Percentiles rank a stretch among this genome's conserved stretches.
Conservation (phyloP, 1,140 invertebrate genomes). For the Psix sp. region DNA sequence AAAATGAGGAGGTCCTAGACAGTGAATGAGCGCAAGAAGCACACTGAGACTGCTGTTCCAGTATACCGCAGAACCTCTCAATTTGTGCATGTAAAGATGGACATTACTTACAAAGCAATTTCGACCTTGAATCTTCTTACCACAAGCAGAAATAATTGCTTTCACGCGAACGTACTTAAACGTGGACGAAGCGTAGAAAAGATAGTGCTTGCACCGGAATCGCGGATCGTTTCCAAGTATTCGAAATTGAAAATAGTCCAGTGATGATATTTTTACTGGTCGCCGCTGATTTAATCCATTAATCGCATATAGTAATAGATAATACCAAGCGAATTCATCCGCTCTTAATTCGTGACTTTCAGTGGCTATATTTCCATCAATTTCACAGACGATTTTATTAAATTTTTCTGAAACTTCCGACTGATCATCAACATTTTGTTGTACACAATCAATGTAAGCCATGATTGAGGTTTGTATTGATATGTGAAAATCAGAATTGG, state of each 20-base stretch:
- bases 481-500: not conserved
- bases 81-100: conserved; percentile 59
- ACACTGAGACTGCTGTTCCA: conserved; percentile 60
- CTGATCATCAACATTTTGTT: conserved; percentile 65
- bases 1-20: conserved; percentile 60
- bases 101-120: conserved; percentile 44
- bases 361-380: conserved; percentile 66
- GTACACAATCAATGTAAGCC: conserved; percentile 59
- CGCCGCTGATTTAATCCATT: conserved; percentile 67
- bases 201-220: conserved; percentile 70
- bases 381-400: conserved; percentile 65
- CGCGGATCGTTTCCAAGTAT: conserved; percentile 65
- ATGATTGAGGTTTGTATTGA: conserved; percentile 62
- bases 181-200: conserved; percentile 71
- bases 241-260: conserved; percentile 71
- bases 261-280: conserved; percentile 15
- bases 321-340: conserved; percentile 71
- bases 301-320: conserved; percentile 68
- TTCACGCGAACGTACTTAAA: conserved; percentile 65
- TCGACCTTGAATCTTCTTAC: conserved; percentile 39
- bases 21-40: conserved; percentile 64
- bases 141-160: conserved; percentile 58
- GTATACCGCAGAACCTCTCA: conserved; percentile 62
- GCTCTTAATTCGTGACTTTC: conserved; percentile 63
- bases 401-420: conserved; percentile 57